Conservation (phyloP, 2,888 invertebrate species). For the Parthenolecanium corni region DNA sequence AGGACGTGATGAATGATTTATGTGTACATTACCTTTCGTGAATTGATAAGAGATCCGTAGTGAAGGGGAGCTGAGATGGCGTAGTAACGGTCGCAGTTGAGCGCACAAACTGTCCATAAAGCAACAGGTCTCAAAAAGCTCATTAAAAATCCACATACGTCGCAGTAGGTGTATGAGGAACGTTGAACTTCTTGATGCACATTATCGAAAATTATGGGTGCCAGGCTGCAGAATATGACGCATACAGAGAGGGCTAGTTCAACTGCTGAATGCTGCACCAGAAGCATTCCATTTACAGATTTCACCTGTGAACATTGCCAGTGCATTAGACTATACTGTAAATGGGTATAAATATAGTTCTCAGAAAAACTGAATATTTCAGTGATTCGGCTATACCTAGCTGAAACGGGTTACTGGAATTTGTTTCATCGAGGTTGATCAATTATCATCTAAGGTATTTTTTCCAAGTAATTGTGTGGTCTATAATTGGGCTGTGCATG, state of each 20-base stretch:
- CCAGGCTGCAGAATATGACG: constrained; percentile 6
- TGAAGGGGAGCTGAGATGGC: constrained; percentile 70
- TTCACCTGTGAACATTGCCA: constrained; percentile 38
- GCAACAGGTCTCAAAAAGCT: constrained; percentile 61
- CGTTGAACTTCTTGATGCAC: constrained; percentile 7
- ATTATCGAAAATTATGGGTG: constrained; percentile 19
- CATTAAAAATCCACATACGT: constrained; percentile 54
- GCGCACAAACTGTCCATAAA: constrained; percentile 67
- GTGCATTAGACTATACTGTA: not conserved
- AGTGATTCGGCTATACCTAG: too few species aligned
- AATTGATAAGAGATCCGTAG: constrained; percentile 63
- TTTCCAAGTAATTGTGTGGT: too few species aligned
- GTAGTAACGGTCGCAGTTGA: constrained; percentile 61
- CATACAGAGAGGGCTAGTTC: constrained; percentile 15
- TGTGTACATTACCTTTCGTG: constrained; percentile 46
- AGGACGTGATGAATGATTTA: too few species aligned
- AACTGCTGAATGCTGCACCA: constrained; percentile 31
- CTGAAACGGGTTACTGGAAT: not conserved
- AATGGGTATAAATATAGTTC: not conserved
- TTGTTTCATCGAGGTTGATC: too few species aligned
- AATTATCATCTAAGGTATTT: too few species aligned
- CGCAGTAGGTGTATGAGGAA: constrained; percentile 43
- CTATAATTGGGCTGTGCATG: too few species aligned
- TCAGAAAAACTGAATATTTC: too few species aligned
- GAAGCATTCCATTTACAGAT: constrained; percentile 42